Base-by-base conservation (phyloP, 1,140 invertebrate species). In the Penaeus indicus region DNA sequence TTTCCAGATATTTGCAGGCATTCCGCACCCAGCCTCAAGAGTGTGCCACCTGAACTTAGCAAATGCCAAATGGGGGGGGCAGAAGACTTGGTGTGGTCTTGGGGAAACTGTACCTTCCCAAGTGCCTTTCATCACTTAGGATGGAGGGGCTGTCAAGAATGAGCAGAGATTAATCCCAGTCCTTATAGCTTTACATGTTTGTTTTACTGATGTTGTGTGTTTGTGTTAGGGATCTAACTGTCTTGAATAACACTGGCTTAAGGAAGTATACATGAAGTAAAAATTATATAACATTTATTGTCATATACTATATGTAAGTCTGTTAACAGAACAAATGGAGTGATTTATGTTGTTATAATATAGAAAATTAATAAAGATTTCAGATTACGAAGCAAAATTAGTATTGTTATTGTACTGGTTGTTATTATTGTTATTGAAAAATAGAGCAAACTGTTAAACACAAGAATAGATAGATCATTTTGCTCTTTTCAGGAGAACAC, bases 81-180 rank as follows among this genome's bases (percentile, higher is more conserved):
- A 77, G 93, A 94, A 87, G 94, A 94, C 90, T 93, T 94, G 32
- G 93, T 94, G 77, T 94, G 94, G n/a, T 90, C 92, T 94, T 22
- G 94, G 94, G 19, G 94, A 94, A 90, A 94, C 94, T 18, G 92
- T 94, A 64, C 92, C 72, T 92, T 93, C 60, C 93, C 3, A 92
- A 92, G 16, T 93, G 93, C 89, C 92, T 94, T 86, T 93, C 94
- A 62, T 94, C 94, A 18, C 90, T 94, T 3, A 93, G 94, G 77
- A 92, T 94, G 85, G 94, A 94, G 85, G 94, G 94, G 3, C 93
- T 93, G 3, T 93, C 94, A 42, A 91, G 93, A 62, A 91, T 93
- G 72, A n/a, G 92, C 92, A 63, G 93, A 93, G 89, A 87, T 93
- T 91, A n/a, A 93, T 94, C 89, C 94, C 94, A 0, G 92, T 94